Base-by-base conservation (phyloP, 2,797 vertebrate species). In the Heterohyrax brucei region DNA sequence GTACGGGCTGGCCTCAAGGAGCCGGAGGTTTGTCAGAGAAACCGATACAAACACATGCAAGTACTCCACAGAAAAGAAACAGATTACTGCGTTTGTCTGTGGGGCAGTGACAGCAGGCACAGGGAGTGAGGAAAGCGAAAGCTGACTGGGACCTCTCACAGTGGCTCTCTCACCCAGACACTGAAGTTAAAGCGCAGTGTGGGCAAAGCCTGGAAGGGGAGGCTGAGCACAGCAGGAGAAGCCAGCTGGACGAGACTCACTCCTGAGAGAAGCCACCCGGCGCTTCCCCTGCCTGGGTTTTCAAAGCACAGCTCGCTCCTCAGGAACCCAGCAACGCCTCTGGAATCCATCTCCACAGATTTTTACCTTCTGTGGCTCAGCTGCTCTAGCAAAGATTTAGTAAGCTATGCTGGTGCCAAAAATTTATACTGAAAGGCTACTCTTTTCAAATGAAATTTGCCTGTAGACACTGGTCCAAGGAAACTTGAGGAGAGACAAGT, bases 361-460 rank as follows among this genome's bases (percentile, higher is more conserved):
- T 30, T 75, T 73, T 72, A 77, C 62, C 66, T 68, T 81, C 50
- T 39, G 28, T n/a, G 12, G 44, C 33, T 66, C 19, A 87, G 16
- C 14, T 70, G 64, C 62, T 72, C 50, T 4, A 56, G 30, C 62
- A 59, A 39, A 21, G 39, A 77, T 22, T 68, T 26, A 70, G 12
- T 24, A 76, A 39, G 72, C 18, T 28, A 75, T 46, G 39, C 72
- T 21, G 39, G 82, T 59, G 66, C 78, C 85, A 76, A 75, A 24
- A 44, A 73, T 93, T 44, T 53, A 56, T 53, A 50, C 87, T 4
- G 7, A 78, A 93, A 79, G 2, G 14, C 4, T 33, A 61, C 33
- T 84, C 59, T 76, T 93, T 90, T 79, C 28, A 64, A 93, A 88
- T 75, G 44, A 76, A 92, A 94, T 91, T 8, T 96, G 18, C 48